Conservation (phyloP, 2,113 vertebrate species). For the Atrichornis clamosus region DNA sequence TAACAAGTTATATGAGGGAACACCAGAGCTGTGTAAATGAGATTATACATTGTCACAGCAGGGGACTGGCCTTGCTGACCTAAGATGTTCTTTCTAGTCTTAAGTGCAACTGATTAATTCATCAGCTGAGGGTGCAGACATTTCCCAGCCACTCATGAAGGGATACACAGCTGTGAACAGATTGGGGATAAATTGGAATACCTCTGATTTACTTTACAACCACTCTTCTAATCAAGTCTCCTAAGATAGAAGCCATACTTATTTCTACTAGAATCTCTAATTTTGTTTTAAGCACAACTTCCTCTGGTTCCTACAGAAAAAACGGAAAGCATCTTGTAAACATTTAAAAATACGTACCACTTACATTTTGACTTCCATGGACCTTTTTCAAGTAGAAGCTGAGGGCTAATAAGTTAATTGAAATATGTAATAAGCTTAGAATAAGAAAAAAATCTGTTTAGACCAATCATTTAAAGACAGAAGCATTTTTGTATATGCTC, state of each 20-base stretch:
- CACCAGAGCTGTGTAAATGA: not conserved
- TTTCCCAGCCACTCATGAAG: not conserved
- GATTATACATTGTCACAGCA: not conserved
- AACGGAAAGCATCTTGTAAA: not conserved
- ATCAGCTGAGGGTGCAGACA: constrained; percentile 1
- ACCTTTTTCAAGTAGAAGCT: not conserved
- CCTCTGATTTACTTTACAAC: not conserved
- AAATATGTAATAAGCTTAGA: not conserved
- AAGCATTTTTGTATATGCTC: not conserved
- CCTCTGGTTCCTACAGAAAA: not conserved
- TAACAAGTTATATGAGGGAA: not conserved
- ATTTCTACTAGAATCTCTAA: not conserved
- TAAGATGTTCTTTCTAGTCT: not conserved
- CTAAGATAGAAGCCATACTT: not conserved
- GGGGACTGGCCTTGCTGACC: not conserved
- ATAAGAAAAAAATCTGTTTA: not conserved
- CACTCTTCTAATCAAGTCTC: not conserved
- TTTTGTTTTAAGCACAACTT: not conserved
- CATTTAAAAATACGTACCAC: not conserved
- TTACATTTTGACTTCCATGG: not conserved
- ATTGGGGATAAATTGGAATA: not conserved
- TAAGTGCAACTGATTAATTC: constrained; percentile 13
- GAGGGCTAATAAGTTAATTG: not conserved
- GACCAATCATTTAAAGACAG: not conserved
- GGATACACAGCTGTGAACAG: not conserved